Evolutionary conservation across 1,140 invertebrate genomes (phyloP).

Genomic region (Phortica variegata): DNA sequence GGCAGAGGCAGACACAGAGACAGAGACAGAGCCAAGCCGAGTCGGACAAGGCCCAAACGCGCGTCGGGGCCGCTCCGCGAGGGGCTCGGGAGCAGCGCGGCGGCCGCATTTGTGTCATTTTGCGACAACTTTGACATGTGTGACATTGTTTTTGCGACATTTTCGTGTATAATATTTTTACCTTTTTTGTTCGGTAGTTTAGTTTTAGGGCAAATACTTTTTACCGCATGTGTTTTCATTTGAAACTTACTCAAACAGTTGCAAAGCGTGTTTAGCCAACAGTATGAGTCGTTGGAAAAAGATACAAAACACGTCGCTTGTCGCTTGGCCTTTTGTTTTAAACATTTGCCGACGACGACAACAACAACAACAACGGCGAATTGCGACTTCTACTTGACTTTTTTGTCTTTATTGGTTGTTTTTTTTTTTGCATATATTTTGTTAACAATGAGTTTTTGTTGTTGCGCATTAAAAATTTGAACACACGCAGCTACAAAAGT

Average conservation of each 20-base stretch:
- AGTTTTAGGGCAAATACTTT: conserved; percentile 33
- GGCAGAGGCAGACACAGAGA: no score
- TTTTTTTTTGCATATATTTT: conserved; percentile 1
- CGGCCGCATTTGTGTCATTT: conserved; percentile 53
- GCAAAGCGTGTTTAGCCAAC: conserved; percentile 27
- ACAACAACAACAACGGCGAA: no score
- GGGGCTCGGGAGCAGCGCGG: no score
- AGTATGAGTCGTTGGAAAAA: conserved; percentile 36
- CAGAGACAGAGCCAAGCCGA: no score
- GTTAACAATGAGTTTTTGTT: conserved; percentile 27
- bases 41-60: no score
- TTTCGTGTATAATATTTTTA: conserved; percentile 29
- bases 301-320: conserved; percentile 6
- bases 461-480: conserved; percentile 6
- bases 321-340: conserved; percentile 23
- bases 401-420: conserved; percentile 18
- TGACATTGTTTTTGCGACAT: conserved; percentile 50
- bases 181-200: conserved; percentile 33
- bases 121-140: conserved; percentile 54
- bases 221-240: conserved; percentile 37
- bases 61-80: no score
- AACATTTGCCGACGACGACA: conserved; percentile 39
- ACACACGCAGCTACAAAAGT: conserved; percentile 11
- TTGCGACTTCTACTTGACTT: no score
- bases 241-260: conserved; percentile 27